Percentiles rank a stretch among this genome's conserved stretches.
These are phyloP conservation scores for Aphodius sticticus DNA, from an alignment of 2,888 invertebrate genomes.

Conservation along the genomic window DNA sequence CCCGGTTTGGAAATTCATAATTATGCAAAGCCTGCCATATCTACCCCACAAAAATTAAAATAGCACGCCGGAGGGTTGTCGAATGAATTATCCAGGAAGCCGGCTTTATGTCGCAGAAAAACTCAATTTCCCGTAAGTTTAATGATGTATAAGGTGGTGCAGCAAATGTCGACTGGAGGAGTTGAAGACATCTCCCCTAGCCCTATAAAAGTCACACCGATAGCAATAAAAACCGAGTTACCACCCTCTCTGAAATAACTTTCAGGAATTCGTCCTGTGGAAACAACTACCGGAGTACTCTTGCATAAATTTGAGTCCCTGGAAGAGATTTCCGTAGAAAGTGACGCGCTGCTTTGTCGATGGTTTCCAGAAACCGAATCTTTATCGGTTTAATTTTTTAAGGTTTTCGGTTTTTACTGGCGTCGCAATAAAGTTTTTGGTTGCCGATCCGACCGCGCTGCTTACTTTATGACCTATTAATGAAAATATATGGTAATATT, in stretches of 20 bases:
- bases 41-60: too few species aligned
- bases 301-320: background rate
- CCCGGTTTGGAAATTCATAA: too few species aligned
- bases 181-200: background rate
- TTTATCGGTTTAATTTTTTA: background rate
- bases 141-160: background rate
- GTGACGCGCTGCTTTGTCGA: too few species aligned
- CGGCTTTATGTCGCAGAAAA: background rate
- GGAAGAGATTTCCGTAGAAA: too few species aligned
- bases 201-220: constrained; percentile 4
- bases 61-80: too few species aligned
- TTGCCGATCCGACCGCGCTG: background rate
- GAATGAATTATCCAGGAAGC: background rate
- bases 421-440: background rate
- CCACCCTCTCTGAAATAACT: background rate
- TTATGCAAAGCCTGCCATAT: too few species aligned
- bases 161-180: background rate
- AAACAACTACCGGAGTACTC: background rate
- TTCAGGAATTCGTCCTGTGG: background rate
- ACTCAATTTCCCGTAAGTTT: background rate
- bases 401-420: background rate
- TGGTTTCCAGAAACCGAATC: background rate
- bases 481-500: background rate
- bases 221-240: background rate
- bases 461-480: background rate